phyloP scores from a whole-genome alignment of 2,113 vertebrate genomes.

The Anolis sagrei region DNA sequence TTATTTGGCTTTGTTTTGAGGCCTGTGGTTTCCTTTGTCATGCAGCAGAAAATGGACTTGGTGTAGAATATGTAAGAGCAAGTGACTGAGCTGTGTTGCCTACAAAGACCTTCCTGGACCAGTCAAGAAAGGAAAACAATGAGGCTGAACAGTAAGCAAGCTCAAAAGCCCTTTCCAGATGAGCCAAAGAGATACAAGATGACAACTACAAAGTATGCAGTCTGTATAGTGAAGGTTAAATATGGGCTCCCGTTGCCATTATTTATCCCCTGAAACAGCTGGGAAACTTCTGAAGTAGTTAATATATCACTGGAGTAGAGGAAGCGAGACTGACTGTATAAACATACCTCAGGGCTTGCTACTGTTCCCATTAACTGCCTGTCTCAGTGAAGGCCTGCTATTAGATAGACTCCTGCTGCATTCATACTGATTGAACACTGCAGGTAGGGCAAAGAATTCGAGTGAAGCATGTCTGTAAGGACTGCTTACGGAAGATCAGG shows the following conservation, averaged over 20 bases:
- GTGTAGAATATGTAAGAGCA: not conserved
- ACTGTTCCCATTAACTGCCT: slow-evolving; percentile 70
- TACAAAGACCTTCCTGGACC: rapidly evolving
- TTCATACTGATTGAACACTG: slow-evolving; percentile 49
- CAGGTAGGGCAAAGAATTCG: slow-evolving; percentile 50
- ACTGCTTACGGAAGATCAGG: slow-evolving; percentile 25
- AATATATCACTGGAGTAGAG: slow-evolving; percentile 76
- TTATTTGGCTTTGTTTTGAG: not conserved
- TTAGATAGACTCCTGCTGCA: slow-evolving; percentile 65
- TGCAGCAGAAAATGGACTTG: not conserved
- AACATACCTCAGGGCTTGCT: slow-evolving; percentile 78
- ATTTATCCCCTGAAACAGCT: slow-evolving; percentile 77
- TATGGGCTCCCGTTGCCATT: slow-evolving; percentile 73
- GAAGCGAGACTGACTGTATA: slow-evolving; percentile 66
- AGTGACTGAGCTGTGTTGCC: not conserved
- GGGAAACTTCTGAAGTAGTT: slow-evolving; percentile 77
- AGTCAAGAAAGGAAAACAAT: not conserved
- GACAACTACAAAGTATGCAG: slow-evolving; percentile 61
- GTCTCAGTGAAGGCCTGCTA: slow-evolving; percentile 56
- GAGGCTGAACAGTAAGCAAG: not conserved
- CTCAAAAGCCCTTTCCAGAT: slow-evolving; percentile 51
- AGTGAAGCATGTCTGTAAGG: slow-evolving; percentile 31
- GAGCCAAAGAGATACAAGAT: slow-evolving; percentile 64
- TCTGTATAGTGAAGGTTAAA: slow-evolving; percentile 76
- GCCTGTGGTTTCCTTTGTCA: not conserved